These are phyloP conservation scores for Platynereis dumerilii DNA, from an alignment of 2,888 invertebrate species.

Conservation along the genomic window DNA sequence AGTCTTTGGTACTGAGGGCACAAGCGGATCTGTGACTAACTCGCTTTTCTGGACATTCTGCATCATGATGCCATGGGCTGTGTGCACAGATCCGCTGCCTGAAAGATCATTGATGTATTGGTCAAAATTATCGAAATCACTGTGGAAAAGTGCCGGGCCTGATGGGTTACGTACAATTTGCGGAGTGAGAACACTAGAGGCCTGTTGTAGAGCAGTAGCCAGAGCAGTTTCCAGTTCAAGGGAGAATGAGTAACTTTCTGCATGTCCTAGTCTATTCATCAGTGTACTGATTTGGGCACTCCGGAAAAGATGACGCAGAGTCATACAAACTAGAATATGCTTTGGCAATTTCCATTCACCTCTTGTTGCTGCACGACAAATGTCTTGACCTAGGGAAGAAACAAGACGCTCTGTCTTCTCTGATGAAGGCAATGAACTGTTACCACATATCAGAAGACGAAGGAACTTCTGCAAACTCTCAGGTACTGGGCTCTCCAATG, in stretches of 20 bases:
- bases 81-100: conserved; percentile 38
- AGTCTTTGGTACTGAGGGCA: too few relatives aligned
- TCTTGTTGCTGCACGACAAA: conserved; percentile 15
- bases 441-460: too few relatives aligned
- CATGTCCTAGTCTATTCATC: conserved; percentile 17
- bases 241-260: conserved; percentile 12
- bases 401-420: neutral
- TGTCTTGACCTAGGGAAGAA: conserved; percentile 9
- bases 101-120: conserved; percentile 35
- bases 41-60: conserved; percentile 30
- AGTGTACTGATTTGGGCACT: conserved; percentile 16
- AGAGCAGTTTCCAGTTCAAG: conserved; percentile 33
- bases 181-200: too few relatives aligned
- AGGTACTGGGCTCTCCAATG: neutral
- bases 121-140: conserved; percentile 40
- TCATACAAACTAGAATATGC: conserved; percentile 25
- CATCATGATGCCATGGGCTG: conserved; percentile 43
- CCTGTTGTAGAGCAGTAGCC: conserved; percentile 31
- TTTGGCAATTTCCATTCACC: conserved; percentile 27
- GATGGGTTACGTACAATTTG: too few relatives aligned
- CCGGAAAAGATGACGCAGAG: conserved; percentile 9
- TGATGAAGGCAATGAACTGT: too few relatives aligned
- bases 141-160: too few relatives aligned
- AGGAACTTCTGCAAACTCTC: too few relatives aligned
- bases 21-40: too few relatives aligned